Conservation (phyloP, 2,797 vertebrate species). For the Anomalospiza imberbis region DNA sequence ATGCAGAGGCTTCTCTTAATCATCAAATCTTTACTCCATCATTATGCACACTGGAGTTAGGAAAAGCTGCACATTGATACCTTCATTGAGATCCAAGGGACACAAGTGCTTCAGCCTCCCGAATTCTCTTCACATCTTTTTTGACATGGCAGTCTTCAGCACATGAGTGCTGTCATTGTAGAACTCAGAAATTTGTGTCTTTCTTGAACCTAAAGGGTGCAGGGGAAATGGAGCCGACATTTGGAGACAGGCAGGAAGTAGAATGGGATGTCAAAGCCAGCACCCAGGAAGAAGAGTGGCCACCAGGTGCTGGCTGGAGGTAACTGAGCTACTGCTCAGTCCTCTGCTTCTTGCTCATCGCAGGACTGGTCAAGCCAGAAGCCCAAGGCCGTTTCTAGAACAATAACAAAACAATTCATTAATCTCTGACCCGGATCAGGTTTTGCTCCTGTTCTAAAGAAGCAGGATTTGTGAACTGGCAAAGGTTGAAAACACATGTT, state of each 20-base stretch:
- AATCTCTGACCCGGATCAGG: too few species aligned
- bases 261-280: background rate
- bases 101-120: background rate
- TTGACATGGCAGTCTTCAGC: too few species aligned
- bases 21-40: background rate
- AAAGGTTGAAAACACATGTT: background rate
- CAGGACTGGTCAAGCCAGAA: background rate
- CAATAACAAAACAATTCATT: background rate
- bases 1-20: too few species aligned
- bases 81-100: background rate
- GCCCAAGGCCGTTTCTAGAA: background rate
- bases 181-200: background rate
- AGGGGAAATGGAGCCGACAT: background rate
- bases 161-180: too few species aligned
- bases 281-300: background rate
- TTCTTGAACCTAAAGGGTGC: background rate
- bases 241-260: too few species aligned
- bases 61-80: background rate
- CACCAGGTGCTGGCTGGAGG: background rate
- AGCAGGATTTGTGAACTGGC: background rate
- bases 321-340: background rate
- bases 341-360: background rate
- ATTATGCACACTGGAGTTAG: background rate
- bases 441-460: background rate
- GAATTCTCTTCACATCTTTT: background rate